Evolutionary conservation across 2,113 vertebrate species (phyloP), one percentile per base, ranked within the genome.

Genomic region (Gymnorhina tibicen): DNA sequence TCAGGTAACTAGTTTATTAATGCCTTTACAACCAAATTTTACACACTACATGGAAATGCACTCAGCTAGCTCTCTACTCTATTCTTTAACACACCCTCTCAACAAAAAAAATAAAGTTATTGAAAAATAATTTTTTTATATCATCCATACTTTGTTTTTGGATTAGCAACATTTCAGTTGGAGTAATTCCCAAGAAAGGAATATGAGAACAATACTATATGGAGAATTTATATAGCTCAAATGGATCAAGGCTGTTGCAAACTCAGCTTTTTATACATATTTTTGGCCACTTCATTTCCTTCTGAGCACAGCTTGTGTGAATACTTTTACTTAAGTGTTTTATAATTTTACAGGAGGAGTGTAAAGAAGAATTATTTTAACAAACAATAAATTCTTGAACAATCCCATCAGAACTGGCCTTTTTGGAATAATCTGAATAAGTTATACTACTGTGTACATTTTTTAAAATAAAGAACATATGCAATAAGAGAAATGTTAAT

Each of bases 401-500:
- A 85, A 90, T 69, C 37, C 9, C 46, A 87, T 41, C 33, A 85
- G 49, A 96, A 92, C 3, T 35, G 35, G 87, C 12, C 50, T 94
- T 91, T 89, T 95, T 92, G 83, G 69, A 87, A 91, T 63, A 94
- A 41, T 89, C 53, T 88, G 80, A 96, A 70, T 47, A 88, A 95
- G 28, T 68, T 59, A 35, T 13, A 85, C 21, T 56, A 58, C 16
- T 35, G 16, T 20, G 73, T 28, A 59, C 5, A 35, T 59, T 92
- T 93, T 93, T 79, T 4, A 17, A 93, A 79, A 96, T 80, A 96
- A 87, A 97, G 49, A 86, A 91, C 42, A 96, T 27, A 56, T 49
- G 94, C 81, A 96, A 93, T 94, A 97, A 97, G 90, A 81, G 86
- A 93, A 92, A 96, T 52, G 46, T 85, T 93, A 96, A 95, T 94